Evolutionary conservation across 2,797 vertebrate genomes (phyloP), one percentile per base, ranked within the genome.

Genomic region (Sebastes matsubarae): DNA sequence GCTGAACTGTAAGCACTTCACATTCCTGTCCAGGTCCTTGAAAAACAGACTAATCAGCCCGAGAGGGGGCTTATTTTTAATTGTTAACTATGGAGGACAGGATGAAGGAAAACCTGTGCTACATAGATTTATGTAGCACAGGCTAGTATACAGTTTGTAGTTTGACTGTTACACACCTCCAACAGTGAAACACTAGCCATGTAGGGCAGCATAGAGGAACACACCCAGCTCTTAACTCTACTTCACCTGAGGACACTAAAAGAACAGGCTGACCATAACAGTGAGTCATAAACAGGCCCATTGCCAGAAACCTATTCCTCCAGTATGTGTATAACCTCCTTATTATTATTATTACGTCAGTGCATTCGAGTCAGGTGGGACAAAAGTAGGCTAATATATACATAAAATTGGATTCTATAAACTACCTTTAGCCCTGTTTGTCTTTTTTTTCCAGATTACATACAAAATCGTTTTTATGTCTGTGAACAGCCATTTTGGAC

Each of bases 1-100:
- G 60, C 60, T 75, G 55, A 83, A 86, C 29, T 84, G 68, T 87
- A 81, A 87, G 67, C 67, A 75, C 77, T 79, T 83, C 34, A 75
- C 79, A 89, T 76, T 85, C 66, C 64, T 77, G 64, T 24, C 61
- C 57, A 57, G 68, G 70, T 80, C 29, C n/a, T 67, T 61, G 24
- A 76, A 76, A 84, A 84, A 66, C 38, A 71, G 52, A 83, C 36
- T 25, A 63, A 77, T 66, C 32, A 77, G 64, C 75, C 46, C 22
- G 3, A 82, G 57, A 54, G 57, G 34, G 54, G 63, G 42, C 74
- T 72, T 36, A 71, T 52, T 72, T 72, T 61, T 30, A 70, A 82
- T 72, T 86, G 70, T 75, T 63, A 27, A 72, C 25, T 13, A 67
- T 2, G n/a, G 59, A 78, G 68, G 50, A 38, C 3, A 29, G 22